Base-by-base conservation (phyloP, 2,113 vertebrate genomes). In the Athene noctua region DNA sequence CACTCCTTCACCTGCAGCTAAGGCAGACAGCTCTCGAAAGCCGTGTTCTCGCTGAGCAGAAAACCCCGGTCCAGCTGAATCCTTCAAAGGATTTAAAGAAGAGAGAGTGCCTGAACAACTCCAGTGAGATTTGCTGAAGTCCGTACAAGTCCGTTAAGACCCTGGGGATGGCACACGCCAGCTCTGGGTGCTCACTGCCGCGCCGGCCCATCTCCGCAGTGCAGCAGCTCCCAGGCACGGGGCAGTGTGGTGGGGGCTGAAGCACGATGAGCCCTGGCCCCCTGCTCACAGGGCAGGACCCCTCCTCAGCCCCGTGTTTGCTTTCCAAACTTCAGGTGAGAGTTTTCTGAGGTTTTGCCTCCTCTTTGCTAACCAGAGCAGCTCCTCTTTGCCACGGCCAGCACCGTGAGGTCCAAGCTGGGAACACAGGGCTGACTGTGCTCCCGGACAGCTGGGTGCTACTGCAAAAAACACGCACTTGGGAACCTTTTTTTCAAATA, bases 261-360 rank as follows among this genome's bases (percentile, higher is more conserved):
- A 19, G 9, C 0, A 0, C 23, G 7, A 55, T 1, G 22, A 47
- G 27, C 15, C 49, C 49, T 0, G 0, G 23, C 7, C 54, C 38
- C 51, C 7, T 38, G 44, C 30, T 15, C 2, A 1, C 11, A 57
- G 73, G 26, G 32, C 80, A 73, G 54, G 46, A 25, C 72, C 34
- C 67, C 47, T 51, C 51, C 42, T 54, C 13, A 4, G 72, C 49
- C 34, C 71, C 4, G 2, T 1, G 9, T 19, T 47, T 49, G 49
- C 55, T 86, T 79, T 51, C 29, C 52, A 20, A 3, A 26, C 6
- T 19, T 40, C 67, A 32, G 17, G 10, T 5, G 34, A 49, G 21
- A 59, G 38, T 36, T 46, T 47, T 9, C 44, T 29, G 38, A 59
- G 59, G 2, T 55, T 52, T 40, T 46, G 10, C 29, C 44, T 65